A percentile compares a stretch with the other conserved stretches of the same genome.
phyloP scores from a whole-genome alignment of 2,113 vertebrate species.

The Takifugu bimaculatus region DNA sequence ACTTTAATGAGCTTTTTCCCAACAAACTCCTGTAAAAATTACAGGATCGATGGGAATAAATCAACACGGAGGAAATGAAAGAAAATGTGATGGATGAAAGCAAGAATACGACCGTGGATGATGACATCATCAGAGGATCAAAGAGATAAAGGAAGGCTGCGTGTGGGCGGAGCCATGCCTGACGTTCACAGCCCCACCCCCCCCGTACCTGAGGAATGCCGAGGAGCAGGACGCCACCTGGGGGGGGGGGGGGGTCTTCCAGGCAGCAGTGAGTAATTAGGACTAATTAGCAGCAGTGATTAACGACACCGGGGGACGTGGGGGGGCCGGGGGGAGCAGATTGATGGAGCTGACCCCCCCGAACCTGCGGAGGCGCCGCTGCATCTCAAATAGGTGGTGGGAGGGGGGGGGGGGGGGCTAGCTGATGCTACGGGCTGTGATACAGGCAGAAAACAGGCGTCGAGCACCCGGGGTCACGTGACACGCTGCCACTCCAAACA shows the following conservation, averaged over 20 bases:
- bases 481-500: no score
- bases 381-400: conserved; percentile 76
- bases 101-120: not conserved
- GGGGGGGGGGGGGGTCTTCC: conserved; percentile 53
- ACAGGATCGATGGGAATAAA: no score
- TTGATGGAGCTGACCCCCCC: conserved; percentile 69
- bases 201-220: conserved; percentile 51
- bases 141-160: no score
- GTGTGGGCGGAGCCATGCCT: no score
- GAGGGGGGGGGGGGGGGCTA: not conserved
- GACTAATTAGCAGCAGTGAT: conserved; percentile 85
- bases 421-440: not conserved
- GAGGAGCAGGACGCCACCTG: conserved; percentile 48
- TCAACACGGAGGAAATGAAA: not conserved
- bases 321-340: conserved; percentile 75
- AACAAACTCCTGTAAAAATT: no score
- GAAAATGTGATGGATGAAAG: conserved; percentile 18
- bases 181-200: conserved; percentile 14
- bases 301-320: conserved; percentile 76
- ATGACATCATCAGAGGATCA: no score
- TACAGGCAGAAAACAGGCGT: no score
- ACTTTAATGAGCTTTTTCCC: conserved; percentile 53
- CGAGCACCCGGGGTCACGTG: no score
- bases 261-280: conserved; percentile 73
- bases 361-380: conserved; percentile 57